Percentiles rank a stretch among this genome's conserved stretches.
Evolutionary conservation across 1,140 invertebrate species (phyloP).

Genomic region (Drosophila asahinai): DNA sequence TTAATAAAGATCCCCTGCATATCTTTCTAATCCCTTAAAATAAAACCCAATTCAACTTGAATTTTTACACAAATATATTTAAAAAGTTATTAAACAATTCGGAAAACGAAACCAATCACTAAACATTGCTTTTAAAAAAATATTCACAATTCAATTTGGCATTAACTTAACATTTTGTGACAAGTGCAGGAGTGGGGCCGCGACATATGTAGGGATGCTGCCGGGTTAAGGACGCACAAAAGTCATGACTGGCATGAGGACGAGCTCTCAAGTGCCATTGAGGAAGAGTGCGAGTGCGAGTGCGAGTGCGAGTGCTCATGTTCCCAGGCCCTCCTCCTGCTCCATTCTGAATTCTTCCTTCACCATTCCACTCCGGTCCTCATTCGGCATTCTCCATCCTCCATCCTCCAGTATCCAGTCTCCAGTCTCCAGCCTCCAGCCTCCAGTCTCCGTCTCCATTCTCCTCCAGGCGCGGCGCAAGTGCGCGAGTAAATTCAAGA

Average conservation of each 20-base stretch:
- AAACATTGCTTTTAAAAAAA: neutral
- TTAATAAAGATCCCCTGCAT: no score
- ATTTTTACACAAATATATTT: neutral
- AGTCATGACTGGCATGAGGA: slow-evolving; percentile 42
- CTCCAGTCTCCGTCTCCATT: neutral
- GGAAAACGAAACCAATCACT: no score
- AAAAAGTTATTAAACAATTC: slow-evolving; percentile 2
- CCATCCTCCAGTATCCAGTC: neutral
- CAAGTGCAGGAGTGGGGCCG: slow-evolving; percentile 1
- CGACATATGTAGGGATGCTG: slow-evolving; percentile 14
- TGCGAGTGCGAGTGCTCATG: slow-evolving; percentile 26
- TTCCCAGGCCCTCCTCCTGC: slow-evolving; percentile 27
- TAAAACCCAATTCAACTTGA: neutral
- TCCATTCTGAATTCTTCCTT: neutral
- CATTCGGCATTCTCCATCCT: neutral
- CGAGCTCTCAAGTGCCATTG: slow-evolving; percentile 56
- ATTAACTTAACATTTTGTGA: neutral
- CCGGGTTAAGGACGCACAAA: slow-evolving; percentile 53
- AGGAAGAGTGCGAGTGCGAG: slow-evolving; percentile 24
- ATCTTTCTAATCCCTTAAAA: neutral
- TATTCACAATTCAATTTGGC: slow-evolving; percentile 5
- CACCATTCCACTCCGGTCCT: neutral
- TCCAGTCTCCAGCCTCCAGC: neutral
- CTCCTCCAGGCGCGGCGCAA: slow-evolving; percentile 33
- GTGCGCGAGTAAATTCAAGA: slow-evolving; percentile 80